phyloP scores from a whole-genome alignment of 2,888 invertebrate genomes.

The Coronaproctus castanopsis region DNA sequence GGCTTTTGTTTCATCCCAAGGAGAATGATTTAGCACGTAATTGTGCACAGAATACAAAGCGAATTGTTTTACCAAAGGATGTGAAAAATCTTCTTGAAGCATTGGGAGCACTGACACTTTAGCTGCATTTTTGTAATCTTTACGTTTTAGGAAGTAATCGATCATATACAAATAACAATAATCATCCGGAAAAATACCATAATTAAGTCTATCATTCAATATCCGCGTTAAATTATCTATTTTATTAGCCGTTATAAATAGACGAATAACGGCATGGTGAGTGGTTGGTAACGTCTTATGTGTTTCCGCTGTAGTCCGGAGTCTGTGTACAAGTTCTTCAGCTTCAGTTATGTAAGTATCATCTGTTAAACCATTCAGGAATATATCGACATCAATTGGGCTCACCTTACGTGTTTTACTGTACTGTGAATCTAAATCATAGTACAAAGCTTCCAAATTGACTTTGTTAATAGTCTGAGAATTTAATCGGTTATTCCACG shows the following conservation, averaged over 20 bases:
- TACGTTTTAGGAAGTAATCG: slow-evolving; percentile 48
- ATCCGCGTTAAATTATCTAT: slow-evolving; percentile 45
- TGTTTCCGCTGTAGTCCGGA: slow-evolving; percentile 51
- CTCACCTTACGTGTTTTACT: slow-evolving; percentile 39
- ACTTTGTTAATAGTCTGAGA: slow-evolving; percentile 40
- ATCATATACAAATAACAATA: slow-evolving; percentile 58
- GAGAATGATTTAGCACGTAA: slow-evolving; percentile 36
- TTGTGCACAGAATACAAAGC: slow-evolving; percentile 54
- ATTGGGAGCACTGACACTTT: slow-evolving; percentile 56
- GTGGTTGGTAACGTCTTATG: slow-evolving; percentile 55
- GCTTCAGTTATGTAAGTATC: slow-evolving; percentile 43
- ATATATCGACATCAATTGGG: slow-evolving; percentile 65
- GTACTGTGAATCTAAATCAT: slow-evolving; percentile 45
- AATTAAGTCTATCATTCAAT: slow-evolving; percentile 60
- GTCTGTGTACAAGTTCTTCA: slow-evolving; percentile 45
- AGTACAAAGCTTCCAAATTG: slow-evolving; percentile 44
- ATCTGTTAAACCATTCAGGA: slow-evolving; percentile 43
- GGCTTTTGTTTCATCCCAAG: slow-evolving; percentile 27
- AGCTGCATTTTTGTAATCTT: slow-evolving; percentile 49
- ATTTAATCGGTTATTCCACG: slow-evolving; percentile 44
- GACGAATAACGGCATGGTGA: slow-evolving; percentile 54
- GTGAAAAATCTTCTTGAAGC: slow-evolving; percentile 68
- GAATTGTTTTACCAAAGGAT: slow-evolving; percentile 45
- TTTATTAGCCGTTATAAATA: slow-evolving; percentile 33
- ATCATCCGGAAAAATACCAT: slow-evolving; percentile 76